These are phyloP conservation scores for Urocitellus parryii DNA, from an alignment of 2,113 vertebrate genomes.

Conservation along the genomic window DNA sequence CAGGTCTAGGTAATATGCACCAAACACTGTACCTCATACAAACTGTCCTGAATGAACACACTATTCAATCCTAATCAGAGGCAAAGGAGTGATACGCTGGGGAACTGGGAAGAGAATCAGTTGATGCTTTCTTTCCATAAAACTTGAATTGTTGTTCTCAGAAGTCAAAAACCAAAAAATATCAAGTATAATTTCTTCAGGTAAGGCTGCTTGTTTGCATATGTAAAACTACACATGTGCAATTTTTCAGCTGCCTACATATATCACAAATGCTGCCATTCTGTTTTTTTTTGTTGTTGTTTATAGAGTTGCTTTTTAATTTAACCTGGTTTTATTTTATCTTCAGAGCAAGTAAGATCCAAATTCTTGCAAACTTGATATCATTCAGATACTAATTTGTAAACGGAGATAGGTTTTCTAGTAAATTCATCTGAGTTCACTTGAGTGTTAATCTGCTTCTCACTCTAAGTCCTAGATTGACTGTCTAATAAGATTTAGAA, in stretches of 20 bases:
- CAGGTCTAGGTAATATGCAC: background rate
- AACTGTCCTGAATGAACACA: background rate
- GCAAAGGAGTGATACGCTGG: background rate
- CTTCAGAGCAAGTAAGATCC: background rate
- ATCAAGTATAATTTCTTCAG: background rate
- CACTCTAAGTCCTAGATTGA: background rate
- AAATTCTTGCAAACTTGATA: background rate
- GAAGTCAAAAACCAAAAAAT: background rate
- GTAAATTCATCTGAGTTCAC: slow-evolving; percentile 67
- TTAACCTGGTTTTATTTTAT: background rate
- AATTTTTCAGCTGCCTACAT: background rate
- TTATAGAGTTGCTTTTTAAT: background rate
- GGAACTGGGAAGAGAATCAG: background rate
- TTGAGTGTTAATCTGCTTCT: slow-evolving; percentile 56
- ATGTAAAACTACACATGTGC: rapidly evolving
- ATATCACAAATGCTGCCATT: background rate
- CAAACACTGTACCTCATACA: background rate
- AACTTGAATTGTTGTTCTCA: background rate
- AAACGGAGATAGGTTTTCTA: background rate
- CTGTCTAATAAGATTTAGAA: slow-evolving; percentile 3
- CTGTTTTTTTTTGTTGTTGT: background rate
- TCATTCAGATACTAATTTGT: slow-evolving; percentile 49
- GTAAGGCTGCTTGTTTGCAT: background rate
- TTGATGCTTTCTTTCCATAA: background rate
- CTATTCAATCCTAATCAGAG: background rate